These are phyloP conservation scores for Myxocyprinus asiaticus DNA, from an alignment of 2,113 vertebrate species.

Conservation along the genomic window DNA sequence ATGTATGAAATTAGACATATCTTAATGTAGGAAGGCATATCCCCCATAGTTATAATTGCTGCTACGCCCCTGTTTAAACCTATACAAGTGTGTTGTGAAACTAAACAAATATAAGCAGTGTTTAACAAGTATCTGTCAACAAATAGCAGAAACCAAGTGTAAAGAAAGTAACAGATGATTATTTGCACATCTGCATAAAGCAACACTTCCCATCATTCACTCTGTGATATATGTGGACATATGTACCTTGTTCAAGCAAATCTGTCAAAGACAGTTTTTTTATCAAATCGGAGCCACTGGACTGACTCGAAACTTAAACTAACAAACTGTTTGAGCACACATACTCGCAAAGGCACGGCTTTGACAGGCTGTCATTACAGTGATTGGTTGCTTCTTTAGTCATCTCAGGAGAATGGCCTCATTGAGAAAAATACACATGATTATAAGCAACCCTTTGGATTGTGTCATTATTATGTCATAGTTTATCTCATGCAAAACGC, in stretches of 20 bases:
- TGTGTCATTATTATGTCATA: background rate
- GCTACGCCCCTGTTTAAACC: background rate
- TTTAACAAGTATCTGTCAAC: too few relatives aligned
- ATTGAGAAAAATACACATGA: conserved; percentile 16
- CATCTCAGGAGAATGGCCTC: conserved; percentile 19
- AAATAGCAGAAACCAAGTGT: background rate
- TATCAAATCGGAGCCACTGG: background rate
- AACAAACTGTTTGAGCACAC: conserved; percentile 29
- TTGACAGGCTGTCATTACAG: conserved; percentile 50
- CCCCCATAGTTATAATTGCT: too few relatives aligned
- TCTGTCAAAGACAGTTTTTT: background rate
- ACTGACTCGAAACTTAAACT: conserved; percentile 37
- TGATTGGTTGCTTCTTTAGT: conserved; percentile 25
- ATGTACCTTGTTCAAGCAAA: background rate
- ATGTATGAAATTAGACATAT: too few relatives aligned
- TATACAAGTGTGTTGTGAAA: background rate
- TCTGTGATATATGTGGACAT: background rate
- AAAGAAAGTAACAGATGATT: background rate
- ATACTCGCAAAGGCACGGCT: conserved; percentile 46
- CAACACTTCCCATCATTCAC: background rate
- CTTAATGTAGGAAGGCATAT: too few relatives aligned
- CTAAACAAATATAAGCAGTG: too few relatives aligned
- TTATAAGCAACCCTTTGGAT: background rate
- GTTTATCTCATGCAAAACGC: conserved; percentile 14
- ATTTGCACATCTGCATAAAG: conserved; percentile 7